Evolutionary conservation across 2,113 vertebrate species (phyloP), one percentile per base, ranked within the genome.

Genomic region (Gyps fulvus): DNA sequence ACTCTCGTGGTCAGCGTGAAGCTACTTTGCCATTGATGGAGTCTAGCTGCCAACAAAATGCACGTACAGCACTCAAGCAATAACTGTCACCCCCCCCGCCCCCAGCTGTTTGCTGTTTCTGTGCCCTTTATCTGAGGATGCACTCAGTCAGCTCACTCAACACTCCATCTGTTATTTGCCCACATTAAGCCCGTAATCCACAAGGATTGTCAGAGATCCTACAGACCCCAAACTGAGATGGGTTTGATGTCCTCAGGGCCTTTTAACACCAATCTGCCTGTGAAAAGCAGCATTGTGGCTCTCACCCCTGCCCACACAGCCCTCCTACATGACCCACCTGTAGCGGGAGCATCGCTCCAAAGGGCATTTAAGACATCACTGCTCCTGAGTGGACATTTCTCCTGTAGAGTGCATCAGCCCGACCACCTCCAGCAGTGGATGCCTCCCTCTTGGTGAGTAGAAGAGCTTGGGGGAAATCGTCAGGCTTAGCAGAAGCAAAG

Each of bases 1-100:
- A 42, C 49, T n/a, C 58, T 29, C 1, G 0, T 1, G 7, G 63
- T 62, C 72, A 45, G 72, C 78, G 57, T 0, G 4, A 61, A 85
- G 79, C 82, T 57, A 1, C 70, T 83, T 50, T 0, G 0, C 27
- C n/a, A 21, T 1, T 20, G 63, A 27, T 12, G 38, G 59, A 49
- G 55, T 3, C 65, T 66, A 42, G 40, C 17, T 42, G 50, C 84
- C 59, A 19, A 29, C 61, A 84, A n/a, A 66, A 50, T 32, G 15
- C 3, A 0, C 0, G 0, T 7, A 8, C 1, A 3, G 8, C 2
- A 9, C 78, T 61, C 31, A 27, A 55, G 34, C 49, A 55, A 4
- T 7, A 74, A 31, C 16, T 17, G 11, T 12, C 40, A 27, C 16
- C 11, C 10, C 3, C 23, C 16, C 34, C 13, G 4, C 3, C 25